Base-by-base conservation (phyloP, 2,113 vertebrate genomes). In the Electrona antarctica region DNA sequence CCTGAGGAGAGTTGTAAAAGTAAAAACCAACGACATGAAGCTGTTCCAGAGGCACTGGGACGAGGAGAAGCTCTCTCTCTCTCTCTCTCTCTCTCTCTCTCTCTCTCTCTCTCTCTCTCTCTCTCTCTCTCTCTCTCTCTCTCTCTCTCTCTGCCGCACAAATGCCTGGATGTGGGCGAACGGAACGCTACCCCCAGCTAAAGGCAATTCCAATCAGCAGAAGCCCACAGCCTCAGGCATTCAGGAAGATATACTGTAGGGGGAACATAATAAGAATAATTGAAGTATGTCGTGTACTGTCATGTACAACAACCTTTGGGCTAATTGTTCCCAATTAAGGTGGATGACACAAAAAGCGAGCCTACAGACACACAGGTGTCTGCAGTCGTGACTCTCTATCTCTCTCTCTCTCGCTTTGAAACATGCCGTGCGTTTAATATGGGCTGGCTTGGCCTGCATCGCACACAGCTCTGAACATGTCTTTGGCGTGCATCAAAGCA, bases 301-400 rank as follows among this genome's bases (percentile, higher is more conserved):
- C 85, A 77, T 89, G 90, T 91, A 88, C 83, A 88, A 89, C 88
- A 90, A 89, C 79, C 84, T 87, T 88, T 84, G 74, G 74, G 85
- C 87, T 91, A 90, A 91, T 91, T 91, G 86, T 88, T 90, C 85
- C 85, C 87, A 87, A 88, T 89, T 89, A 88, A 41, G 84, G 81
- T 58, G 80, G 72, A 72, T 84, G 85, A 89, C 82, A 88, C 78
- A 91, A 82, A 84, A 78, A 76, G 63, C 82, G 71, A 41, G 78
- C 73, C 77, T 82, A 80, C 85, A 79, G 69, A 80, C 80, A 60
- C 77, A 75, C 86, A 84, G 86, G 80, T 83, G 85, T 73, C 81
- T 69, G 80, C 66, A 69, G 77, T 21, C 74, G 33, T 73, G 74
- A 6, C 77, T 77, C 71, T 69, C 77, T 87, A 76, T 75, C 33